Conservation (phyloP, 2,888 invertebrate genomes). For the Drosophila merina region DNA sequence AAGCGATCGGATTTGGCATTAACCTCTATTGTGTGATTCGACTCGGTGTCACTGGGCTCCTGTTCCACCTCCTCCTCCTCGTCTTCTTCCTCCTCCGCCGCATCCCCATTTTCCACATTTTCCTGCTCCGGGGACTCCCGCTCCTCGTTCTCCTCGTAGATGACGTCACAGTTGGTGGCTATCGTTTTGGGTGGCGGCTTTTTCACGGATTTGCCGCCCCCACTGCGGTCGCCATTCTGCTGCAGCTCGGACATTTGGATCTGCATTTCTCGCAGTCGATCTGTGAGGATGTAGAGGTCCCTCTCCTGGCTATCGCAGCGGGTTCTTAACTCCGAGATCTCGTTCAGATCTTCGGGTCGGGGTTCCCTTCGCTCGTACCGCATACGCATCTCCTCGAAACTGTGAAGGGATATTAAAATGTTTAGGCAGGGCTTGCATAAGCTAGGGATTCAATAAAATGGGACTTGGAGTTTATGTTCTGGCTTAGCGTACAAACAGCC, state of each 20-base stretch:
- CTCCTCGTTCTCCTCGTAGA: slow-evolving; percentile 83
- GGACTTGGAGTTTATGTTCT: neutral
- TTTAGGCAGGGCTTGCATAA: neutral
- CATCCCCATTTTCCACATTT: slow-evolving; percentile 29
- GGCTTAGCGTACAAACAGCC: slow-evolving; percentile 35
- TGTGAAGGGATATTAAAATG: slow-evolving; percentile 49
- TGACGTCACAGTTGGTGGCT: slow-evolving; percentile 84
- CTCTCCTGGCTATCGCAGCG: slow-evolving; percentile 86
- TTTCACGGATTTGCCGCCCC: slow-evolving; percentile 63
- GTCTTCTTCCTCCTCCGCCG: slow-evolving; percentile 17
- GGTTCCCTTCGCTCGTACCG: slow-evolving; percentile 86
- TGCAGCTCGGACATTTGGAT: slow-evolving; percentile 83
- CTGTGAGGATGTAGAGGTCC: slow-evolving; percentile 85
- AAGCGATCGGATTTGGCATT: slow-evolving; percentile 65
- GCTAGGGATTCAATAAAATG: neutral
- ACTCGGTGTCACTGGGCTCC: slow-evolving; percentile 66
- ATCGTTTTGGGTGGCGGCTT: slow-evolving; percentile 83
- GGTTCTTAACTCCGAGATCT: slow-evolving; percentile 85
- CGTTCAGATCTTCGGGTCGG: slow-evolving; percentile 85
- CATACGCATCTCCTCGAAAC: slow-evolving; percentile 86
- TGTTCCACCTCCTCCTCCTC: slow-evolving; percentile 47
- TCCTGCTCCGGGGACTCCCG: slow-evolving; percentile 75
- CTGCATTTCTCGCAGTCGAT: slow-evolving; percentile 86
- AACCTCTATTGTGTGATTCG: slow-evolving; percentile 66
- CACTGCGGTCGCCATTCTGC: slow-evolving; percentile 60